phyloP scores from a whole-genome alignment of 1,140 invertebrate species.

The Drosophila grimshawi region DNA sequence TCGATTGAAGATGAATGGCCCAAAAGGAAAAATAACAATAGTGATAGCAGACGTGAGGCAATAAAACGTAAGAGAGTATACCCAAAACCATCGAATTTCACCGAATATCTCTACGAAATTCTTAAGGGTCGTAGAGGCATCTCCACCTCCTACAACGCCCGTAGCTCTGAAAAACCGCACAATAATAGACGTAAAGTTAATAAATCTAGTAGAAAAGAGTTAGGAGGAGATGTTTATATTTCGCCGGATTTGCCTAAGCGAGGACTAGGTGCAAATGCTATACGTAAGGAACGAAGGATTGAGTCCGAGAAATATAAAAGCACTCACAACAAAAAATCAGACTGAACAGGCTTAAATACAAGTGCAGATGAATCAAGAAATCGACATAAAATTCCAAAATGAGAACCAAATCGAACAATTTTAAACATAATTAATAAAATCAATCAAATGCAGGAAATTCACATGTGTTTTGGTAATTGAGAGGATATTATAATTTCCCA shows the following conservation, averaged over 20 bases:
- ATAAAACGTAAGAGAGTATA: neutral
- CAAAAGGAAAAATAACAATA: too few relatives aligned
- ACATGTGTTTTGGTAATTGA: too few relatives aligned
- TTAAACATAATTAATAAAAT: too few relatives aligned
- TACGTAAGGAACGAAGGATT: constrained; percentile 1
- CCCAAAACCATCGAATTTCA: neutral
- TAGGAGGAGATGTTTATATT: constrained; percentile 5
- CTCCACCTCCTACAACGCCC: constrained; percentile 1
- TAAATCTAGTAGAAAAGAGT: neutral
- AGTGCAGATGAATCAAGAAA: too few relatives aligned
- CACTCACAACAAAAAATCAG: too few relatives aligned
- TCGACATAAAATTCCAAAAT: too few relatives aligned
- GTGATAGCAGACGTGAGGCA: neutral
- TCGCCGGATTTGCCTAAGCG: constrained; percentile 23
- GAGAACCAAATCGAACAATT: too few relatives aligned
- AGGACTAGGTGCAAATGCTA: constrained; percentile 8
- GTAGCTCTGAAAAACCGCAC: neutral
- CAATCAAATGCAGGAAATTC: too few relatives aligned
- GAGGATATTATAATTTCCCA: too few relatives aligned
- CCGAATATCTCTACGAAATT: constrained; percentile 11
- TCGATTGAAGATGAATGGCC: too few relatives aligned
- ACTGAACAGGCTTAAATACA: too few relatives aligned
- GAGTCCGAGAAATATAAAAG: neutral
- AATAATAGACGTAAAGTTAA: neutral
- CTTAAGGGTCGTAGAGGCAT: constrained; percentile 11